Percentiles rank a stretch among this genome's conserved stretches.
phyloP scores from a whole-genome alignment of 2,797 vertebrate species.

The Lerista edwardsae region DNA sequence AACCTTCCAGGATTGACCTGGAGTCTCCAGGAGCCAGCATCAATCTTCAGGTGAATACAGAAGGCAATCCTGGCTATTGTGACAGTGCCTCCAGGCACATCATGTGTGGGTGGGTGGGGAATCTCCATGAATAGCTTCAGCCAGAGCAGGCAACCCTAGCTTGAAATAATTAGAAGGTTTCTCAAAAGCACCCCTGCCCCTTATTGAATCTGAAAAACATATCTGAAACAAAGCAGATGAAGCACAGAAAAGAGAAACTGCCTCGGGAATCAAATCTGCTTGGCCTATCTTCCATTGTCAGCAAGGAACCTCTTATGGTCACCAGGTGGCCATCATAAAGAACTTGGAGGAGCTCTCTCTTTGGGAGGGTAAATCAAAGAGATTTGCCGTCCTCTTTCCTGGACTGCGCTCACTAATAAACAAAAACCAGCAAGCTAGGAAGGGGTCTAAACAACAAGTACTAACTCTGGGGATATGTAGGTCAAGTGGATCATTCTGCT shows the following conservation, averaged over 20 bases:
- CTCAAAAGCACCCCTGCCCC: neutral
- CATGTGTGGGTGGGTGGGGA: no score
- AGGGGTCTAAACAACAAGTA: neutral
- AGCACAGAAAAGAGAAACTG: neutral
- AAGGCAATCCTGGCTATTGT: no score
- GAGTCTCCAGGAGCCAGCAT: no score
- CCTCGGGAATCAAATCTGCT: neutral
- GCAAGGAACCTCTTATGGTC: neutral
- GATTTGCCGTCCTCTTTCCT: no score
- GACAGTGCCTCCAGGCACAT: no score
- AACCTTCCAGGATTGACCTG: no score
- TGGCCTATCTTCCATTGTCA: neutral
- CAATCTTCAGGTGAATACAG: no score
- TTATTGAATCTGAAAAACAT: neutral
- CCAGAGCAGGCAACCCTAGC: no score
- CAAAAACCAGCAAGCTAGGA: neutral
- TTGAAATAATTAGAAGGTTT: no score
- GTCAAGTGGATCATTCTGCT: neutral
- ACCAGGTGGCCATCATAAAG: neutral
- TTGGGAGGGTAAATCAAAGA: neutral
- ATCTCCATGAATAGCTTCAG: no score
- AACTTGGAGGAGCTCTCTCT: neutral
- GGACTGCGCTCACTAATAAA: neutral
- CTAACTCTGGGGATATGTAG: neutral
- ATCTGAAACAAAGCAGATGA: neutral